Base-by-base conservation (phyloP, 2,888 invertebrate genomes). In the Drosophila austrosaltans region DNA sequence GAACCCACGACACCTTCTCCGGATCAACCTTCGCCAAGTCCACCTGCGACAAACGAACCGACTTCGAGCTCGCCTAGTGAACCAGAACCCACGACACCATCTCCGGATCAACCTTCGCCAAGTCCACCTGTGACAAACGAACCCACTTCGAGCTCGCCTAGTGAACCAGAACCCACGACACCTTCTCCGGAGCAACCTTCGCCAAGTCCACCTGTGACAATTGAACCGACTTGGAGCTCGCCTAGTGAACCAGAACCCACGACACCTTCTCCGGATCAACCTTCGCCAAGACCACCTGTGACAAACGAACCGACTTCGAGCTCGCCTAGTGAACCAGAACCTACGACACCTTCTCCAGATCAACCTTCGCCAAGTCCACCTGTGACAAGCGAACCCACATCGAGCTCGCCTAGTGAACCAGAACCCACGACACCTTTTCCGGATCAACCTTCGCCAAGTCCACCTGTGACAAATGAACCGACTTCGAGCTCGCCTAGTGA, bases 191-290 rank as follows among this genome's bases (percentile, higher is more conserved):
- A 32, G 2, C 22, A 28, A 2, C 8, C 58, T 10, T 12, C 32
- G 5, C 8, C 58, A 8, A 2, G 5, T 3, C 3, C 5, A 5
- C 30, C 30, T 5, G 5, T 30, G 1, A 6, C 2, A 30, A 30
- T 0, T 3, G 30, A 30, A 5, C 30, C 30, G 6, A 5, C 30
- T 30, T 30, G 12, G 3, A 40, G 53, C 1, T 32, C 20, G 1
- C 8, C n/a, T 7, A 20, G 20, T 20, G 32, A n/a, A 53, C 48
- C 1, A 6, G 42, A 22, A 20, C 32, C 53, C n/a, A 36, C 57
- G 1, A 65, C 12, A 39, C 30, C 67, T 16, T 62, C 66, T 40
- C 64, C 57, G 44, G 56, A 8, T 36, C 36, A 63, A 28, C 16
- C 16, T 16, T 16, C 25, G 22, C 5, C 53, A 28, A 53, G 25